A percentile compares a stretch with the other conserved stretches of the same genome.
Evolutionary conservation across 2,113 vertebrate genomes (phyloP).

Genomic region (Brienomyrus brachyistius): DNA sequence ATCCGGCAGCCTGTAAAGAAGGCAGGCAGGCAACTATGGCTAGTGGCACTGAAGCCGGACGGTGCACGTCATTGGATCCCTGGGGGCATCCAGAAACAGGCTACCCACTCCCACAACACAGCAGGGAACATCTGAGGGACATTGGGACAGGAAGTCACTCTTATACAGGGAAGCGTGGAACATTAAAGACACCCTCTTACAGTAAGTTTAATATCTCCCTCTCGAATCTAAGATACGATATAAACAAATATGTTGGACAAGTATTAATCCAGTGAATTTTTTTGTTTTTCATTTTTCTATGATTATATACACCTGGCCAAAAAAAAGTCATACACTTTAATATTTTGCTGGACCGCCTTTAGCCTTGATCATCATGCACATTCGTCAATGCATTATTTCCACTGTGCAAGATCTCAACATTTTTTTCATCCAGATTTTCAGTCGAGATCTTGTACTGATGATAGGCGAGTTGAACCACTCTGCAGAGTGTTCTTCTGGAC

Average conservation of each 20-base stretch:
- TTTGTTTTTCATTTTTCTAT: background rate
- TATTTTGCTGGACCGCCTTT: background rate
- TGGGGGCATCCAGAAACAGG: background rate
- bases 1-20: constrained; percentile 22
- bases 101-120: background rate
- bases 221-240: background rate
- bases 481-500: background rate
- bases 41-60: background rate
- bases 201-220: background rate
- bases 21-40: constrained; percentile 18
- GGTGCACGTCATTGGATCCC: background rate
- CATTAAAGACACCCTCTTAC: background rate
- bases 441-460: background rate
- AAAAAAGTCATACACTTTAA: background rate
- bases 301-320: background rate
- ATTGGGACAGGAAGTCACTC: background rate
- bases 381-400: background rate
- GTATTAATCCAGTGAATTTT: background rate
- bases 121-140: background rate
- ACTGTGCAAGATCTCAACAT: background rate
- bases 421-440: background rate
- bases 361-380: background rate
- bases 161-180: background rate
- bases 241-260: background rate
- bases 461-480: background rate